Conservation (phyloP, 2,113 vertebrate genomes). For the Hippolais icterina region DNA sequence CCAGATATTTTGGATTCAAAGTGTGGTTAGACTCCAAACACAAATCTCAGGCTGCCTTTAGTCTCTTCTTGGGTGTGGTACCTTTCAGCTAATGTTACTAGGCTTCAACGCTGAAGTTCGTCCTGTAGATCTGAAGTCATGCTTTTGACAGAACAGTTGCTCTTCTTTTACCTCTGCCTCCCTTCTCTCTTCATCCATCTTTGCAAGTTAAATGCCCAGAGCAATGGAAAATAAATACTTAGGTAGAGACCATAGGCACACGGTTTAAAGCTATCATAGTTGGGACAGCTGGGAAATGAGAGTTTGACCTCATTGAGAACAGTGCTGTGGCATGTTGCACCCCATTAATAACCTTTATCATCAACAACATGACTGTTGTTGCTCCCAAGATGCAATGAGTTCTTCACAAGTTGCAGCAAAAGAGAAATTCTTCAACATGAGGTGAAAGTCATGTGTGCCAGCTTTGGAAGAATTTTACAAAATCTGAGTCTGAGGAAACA, state of each 20-base stretch:
- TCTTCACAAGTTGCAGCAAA: slow-evolving; percentile 1
- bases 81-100: background rate
- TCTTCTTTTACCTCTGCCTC: background rate
- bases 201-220: slow-evolving; percentile 11
- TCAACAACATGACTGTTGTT: slow-evolving; percentile 33
- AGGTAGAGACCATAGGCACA: background rate
- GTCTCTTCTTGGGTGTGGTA: background rate
- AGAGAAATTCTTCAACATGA: slow-evolving; percentile 43
- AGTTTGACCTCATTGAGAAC: slow-evolving; percentile 13
- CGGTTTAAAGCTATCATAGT: slow-evolving; percentile 19
- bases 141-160: background rate
- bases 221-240: slow-evolving; percentile 36
- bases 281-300: slow-evolving; percentile 32
- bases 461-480: slow-evolving; percentile 44
- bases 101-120: background rate
- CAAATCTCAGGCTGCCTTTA: background rate
- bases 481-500: slow-evolving; percentile 9
- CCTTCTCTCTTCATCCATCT: background rate
- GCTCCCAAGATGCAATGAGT: background rate
- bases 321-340: slow-evolving; percentile 38
- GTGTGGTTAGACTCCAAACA: background rate
- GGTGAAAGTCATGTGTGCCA: slow-evolving; percentile 11
- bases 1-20: background rate
- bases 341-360: slow-evolving; percentile 27
- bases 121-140: background rate